A percentile compares a stretch with the other conserved stretches of the same genome.
Evolutionary conservation across 2,113 vertebrate genomes (phyloP).

Genomic region (Neomonachus schauinslandi): DNA sequence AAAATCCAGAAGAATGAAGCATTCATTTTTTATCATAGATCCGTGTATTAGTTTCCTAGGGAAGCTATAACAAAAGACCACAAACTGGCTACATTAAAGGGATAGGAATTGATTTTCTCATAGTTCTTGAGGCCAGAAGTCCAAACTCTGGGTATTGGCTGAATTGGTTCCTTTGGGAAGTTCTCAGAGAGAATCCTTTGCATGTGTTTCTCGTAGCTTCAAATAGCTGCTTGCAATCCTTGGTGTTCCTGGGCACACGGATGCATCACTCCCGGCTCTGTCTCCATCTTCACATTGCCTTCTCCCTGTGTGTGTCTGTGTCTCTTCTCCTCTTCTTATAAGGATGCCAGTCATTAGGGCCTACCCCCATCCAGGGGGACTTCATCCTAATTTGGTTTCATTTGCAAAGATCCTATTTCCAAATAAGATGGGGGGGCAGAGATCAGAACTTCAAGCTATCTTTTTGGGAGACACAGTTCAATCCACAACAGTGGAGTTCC

Average conservation of each 20-base stretch:
- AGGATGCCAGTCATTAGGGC: not conserved
- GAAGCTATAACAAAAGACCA: rapidly evolving
- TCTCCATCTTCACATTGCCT: rapidly evolving
- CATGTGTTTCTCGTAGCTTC: rapidly evolving
- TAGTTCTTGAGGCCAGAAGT: not conserved
- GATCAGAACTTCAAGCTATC: rapidly evolving
- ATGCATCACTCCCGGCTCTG: rapidly evolving
- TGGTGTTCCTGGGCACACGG: not conserved
- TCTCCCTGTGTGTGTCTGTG: not conserved
- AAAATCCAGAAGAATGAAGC: not conserved
- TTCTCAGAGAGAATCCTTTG: not conserved
- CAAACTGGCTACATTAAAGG: not conserved
- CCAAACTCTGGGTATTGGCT: not conserved
- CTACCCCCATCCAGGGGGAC: not conserved
- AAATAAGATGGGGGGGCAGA: not conserved
- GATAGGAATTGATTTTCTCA: not conserved
- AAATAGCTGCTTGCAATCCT: no score
- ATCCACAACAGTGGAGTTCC: not conserved
- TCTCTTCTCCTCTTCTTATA: not conserved
- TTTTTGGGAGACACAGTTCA: not conserved
- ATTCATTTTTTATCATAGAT: not conserved
- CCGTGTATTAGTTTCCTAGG: not conserved
- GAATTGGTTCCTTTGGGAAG: rapidly evolving
- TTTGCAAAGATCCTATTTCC: not conserved
- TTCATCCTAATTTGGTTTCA: not conserved